These are phyloP conservation scores for Microcaecilia unicolor DNA, from an alignment of 2,797 vertebrate species.

Conservation along the genomic window DNA sequence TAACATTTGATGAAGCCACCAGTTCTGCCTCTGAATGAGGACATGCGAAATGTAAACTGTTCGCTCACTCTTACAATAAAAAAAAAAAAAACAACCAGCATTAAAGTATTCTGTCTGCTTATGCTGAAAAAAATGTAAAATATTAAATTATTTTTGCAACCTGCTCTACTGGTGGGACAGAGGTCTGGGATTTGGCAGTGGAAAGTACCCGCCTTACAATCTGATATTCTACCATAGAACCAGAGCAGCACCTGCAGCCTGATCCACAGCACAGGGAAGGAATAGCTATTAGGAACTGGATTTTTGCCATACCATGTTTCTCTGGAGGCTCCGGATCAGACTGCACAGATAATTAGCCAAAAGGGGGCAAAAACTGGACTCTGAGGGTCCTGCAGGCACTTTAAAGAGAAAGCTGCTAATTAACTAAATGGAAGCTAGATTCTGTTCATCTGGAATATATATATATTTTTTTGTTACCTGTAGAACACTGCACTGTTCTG, in stretches of 20 bases:
- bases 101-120: too few relatives aligned
- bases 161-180: slow-evolving; percentile 30
- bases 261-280: slow-evolving; percentile 30
- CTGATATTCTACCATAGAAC: slow-evolving; percentile 35
- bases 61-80: too few relatives aligned
- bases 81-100: too few relatives aligned
- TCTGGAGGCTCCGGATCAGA: slow-evolving; percentile 53
- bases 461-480: slow-evolving; percentile 37
- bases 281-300: slow-evolving; percentile 66
- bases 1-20: too few relatives aligned
- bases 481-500: slow-evolving; percentile 44
- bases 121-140: too few relatives aligned
- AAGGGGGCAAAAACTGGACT: slow-evolving; percentile 44
- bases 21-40: too few relatives aligned
- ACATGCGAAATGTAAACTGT: too few relatives aligned
- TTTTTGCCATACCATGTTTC: slow-evolving; percentile 62
- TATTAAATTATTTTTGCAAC: slow-evolving; percentile 49
- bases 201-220: slow-evolving; percentile 28
- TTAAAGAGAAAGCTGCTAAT: slow-evolving; percentile 57
- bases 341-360: slow-evolving; percentile 32
- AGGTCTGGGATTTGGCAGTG: slow-evolving; percentile 46
- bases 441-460: slow-evolving; percentile 39
- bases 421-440: slow-evolving; percentile 62
- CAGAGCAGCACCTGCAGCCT: slow-evolving; percentile 57
- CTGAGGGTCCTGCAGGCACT: slow-evolving; percentile 34